A percentile compares a stretch with the other conserved stretches of the same genome.
phyloP scores from a whole-genome alignment of 2,113 vertebrate genomes.

The Anhinga anhinga region DNA sequence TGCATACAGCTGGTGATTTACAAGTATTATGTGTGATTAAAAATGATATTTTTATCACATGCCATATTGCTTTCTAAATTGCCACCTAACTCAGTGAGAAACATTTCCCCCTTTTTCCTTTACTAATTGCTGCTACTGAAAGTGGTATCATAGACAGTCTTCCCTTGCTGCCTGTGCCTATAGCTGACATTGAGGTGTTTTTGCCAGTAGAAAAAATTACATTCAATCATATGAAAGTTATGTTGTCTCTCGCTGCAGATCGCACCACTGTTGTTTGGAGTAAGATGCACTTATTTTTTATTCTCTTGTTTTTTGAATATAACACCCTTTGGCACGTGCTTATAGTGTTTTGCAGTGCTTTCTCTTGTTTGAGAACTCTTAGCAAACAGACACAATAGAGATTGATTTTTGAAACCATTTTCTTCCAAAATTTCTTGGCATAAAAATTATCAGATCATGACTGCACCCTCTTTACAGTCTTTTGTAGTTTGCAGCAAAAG shows the following conservation, averaged over 20 bases:
- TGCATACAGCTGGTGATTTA: neutral
- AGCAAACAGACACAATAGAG: neutral
- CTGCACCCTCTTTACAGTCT: neutral
- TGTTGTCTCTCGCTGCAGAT: neutral
- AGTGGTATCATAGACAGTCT: neutral
- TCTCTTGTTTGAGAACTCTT: neutral
- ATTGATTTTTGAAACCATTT: neutral
- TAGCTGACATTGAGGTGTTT: neutral
- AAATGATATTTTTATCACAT: neutral
- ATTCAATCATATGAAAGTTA: neutral
- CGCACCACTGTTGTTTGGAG: neutral
- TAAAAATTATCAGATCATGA: neutral
- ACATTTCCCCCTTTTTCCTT: neutral
- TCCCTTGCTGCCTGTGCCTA: neutral
- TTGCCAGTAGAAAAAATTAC: neutral
- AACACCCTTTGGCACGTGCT: neutral
- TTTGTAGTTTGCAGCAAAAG: neutral
- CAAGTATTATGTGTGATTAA: neutral
- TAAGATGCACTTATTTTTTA: neutral
- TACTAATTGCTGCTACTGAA: neutral
- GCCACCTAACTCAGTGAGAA: neutral
- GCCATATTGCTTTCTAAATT: neutral
- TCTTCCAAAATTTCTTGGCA: neutral
- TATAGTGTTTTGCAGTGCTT: neutral
- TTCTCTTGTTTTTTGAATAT: neutral